Conservation (phyloP, 2,797 vertebrate species). For the Crypturellus tataupa region DNA sequence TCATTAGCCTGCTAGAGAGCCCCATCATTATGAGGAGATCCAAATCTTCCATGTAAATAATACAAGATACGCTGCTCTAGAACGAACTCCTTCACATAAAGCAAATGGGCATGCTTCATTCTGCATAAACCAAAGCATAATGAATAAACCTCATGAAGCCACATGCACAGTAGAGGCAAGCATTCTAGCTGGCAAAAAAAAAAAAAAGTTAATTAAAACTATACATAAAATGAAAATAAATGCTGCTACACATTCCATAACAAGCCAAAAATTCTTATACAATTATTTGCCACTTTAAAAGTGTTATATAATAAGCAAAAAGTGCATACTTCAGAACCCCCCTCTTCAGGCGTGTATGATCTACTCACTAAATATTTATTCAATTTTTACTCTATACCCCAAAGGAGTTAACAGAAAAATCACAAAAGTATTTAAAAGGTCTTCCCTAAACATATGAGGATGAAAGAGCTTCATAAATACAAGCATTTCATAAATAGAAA, state of each 20-base stretch:
- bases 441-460: not conserved
- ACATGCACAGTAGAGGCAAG: not conserved
- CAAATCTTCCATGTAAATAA: not conserved
- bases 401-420: not conserved
- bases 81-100: not conserved
- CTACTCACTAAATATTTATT: not conserved
- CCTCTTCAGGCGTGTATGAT: not conserved
- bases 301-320: not conserved
- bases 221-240: not conserved
- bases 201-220: not conserved
- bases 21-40: not conserved
- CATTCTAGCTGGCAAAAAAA: not conserved
- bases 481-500: not conserved
- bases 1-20: not conserved
- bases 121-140: not conserved
- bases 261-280: not conserved
- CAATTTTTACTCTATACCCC: not conserved
- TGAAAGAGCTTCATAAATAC: not conserved
- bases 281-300: not conserved
- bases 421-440: not conserved
- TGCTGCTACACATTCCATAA: not conserved
- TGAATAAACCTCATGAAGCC: not conserved
- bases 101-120: not conserved
- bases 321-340: not conserved
- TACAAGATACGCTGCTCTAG: not conserved